Evolutionary conservation across 2,888 invertebrate genomes (phyloP).

Genomic region (Nudaria mundana): DNA sequence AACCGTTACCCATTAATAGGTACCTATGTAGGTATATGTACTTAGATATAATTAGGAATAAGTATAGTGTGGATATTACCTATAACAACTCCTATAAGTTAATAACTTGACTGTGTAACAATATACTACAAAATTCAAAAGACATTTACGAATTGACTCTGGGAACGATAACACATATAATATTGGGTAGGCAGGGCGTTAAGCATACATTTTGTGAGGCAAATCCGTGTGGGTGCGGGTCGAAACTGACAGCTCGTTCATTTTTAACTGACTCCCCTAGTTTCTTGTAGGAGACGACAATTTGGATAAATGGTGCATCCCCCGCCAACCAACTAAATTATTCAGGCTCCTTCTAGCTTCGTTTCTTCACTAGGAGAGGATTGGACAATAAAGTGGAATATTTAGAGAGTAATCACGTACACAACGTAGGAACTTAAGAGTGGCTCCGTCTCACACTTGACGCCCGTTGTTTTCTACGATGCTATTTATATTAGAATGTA

Average conservation of each 20-base stretch:
- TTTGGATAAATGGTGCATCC: constrained; percentile 76
- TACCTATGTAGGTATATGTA: too few relatives aligned
- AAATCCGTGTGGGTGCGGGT: constrained; percentile 50
- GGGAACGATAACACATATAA: constrained; percentile 46
- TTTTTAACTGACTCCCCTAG: constrained; percentile 63
- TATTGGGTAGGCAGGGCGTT: too few relatives aligned
- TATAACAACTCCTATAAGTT: not conserved
- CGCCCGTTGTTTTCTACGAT: constrained; percentile 39
- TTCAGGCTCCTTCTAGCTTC: constrained; percentile 61
- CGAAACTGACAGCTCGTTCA: constrained; percentile 61
- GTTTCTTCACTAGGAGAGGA: constrained; percentile 66
- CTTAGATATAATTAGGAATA: too few relatives aligned
- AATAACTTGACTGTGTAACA: constrained; percentile 1
- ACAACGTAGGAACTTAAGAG: constrained; percentile 49
- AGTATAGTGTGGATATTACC: too few relatives aligned
- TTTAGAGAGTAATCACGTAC: constrained; percentile 74
- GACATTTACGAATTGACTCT: constrained; percentile 39
- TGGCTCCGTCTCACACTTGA: constrained; percentile 37
- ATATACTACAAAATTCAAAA: constrained; percentile 9
- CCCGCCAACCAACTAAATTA: constrained; percentile 66
- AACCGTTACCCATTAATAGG: too few relatives aligned
- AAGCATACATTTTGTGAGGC: constrained; percentile 33
- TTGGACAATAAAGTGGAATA: constrained; percentile 75
- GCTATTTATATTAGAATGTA: constrained; percentile 51
- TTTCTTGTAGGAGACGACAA: constrained; percentile 59